These are phyloP conservation scores for Phoebastria nigripes DNA, from an alignment of 2,797 vertebrate genomes.

Conservation along the genomic window DNA sequence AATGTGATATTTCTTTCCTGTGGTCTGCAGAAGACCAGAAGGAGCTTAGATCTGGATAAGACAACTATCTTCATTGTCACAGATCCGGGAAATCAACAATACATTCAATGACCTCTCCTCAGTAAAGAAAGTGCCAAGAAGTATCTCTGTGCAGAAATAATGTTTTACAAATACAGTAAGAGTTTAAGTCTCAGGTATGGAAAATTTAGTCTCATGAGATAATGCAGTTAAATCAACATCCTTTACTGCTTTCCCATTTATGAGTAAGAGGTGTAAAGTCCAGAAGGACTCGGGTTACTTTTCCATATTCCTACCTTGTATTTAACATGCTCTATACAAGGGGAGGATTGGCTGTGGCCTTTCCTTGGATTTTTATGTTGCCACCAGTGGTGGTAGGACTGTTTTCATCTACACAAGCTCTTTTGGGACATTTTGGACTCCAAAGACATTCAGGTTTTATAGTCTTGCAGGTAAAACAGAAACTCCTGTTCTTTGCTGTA, in stretches of 20 bases:
- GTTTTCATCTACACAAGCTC: not conserved
- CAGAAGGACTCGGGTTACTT: slow-evolving; percentile 61
- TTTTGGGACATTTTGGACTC: not conserved
- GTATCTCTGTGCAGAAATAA: not conserved
- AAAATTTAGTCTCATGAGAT: not conserved
- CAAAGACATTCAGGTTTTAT: not conserved
- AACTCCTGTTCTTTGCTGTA: not conserved
- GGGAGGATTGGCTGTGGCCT: not conserved
- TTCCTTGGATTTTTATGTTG: not conserved
- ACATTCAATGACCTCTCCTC: not conserved
- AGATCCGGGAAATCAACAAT: not conserved
- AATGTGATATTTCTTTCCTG: not conserved
- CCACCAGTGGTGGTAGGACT: not conserved
- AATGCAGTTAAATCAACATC: slow-evolving; percentile 10
- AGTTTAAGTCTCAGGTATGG: not conserved
- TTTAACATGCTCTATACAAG: not conserved
- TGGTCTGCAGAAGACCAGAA: not conserved
- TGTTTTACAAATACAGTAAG: not conserved
- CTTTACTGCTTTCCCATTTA: slow-evolving; percentile 36
- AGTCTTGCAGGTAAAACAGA: slow-evolving; percentile 34
- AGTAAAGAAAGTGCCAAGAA: not conserved
- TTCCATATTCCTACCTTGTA: not conserved
- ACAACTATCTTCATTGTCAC: not conserved
- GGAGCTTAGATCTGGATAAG: not conserved
- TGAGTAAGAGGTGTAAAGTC: slow-evolving; percentile 69